phyloP scores from a whole-genome alignment of 2,797 vertebrate genomes.

The Semotilus atromaculatus region DNA sequence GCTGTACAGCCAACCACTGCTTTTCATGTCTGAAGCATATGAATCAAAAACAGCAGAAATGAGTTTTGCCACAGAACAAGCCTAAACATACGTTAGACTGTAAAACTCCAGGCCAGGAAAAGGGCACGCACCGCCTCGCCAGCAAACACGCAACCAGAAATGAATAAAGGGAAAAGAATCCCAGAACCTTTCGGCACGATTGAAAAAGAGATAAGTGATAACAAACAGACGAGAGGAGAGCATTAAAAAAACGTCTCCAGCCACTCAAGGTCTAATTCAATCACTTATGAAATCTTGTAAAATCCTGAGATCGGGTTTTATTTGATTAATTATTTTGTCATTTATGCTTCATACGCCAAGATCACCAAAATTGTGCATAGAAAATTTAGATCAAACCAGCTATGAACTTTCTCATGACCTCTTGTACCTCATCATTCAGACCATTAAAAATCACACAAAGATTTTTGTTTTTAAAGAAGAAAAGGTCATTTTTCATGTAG shows the following conservation, averaged over 20 bases:
- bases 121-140: slow-evolving; percentile 12
- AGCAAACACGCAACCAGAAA: slow-evolving; percentile 21
- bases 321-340: neutral
- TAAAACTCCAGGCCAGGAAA: slow-evolving; percentile 40
- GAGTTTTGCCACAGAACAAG: slow-evolving; percentile 48
- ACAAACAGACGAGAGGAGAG: slow-evolving; percentile 21
- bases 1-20: slow-evolving; percentile 38
- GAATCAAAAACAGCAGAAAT: slow-evolving; percentile 51
- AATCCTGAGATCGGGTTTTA: neutral
- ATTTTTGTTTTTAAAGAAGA: neutral
- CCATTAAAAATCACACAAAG: slow-evolving; percentile 5
- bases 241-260: slow-evolving; percentile 43
- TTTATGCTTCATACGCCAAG: neutral
- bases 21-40: slow-evolving; percentile 51
- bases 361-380: neutral
- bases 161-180: neutral
- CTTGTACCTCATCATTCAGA: neutral
- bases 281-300: slow-evolving; percentile 41
- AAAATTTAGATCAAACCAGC: neutral
- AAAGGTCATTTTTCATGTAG: neutral
- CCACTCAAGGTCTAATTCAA: slow-evolving; percentile 46
- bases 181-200: slow-evolving; percentile 9
- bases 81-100: slow-evolving; percentile 45
- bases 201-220: slow-evolving; percentile 50
- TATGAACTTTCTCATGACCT: neutral